phyloP scores from a whole-genome alignment of 1,140 invertebrate genomes.

The Neelides sp. region DNA sequence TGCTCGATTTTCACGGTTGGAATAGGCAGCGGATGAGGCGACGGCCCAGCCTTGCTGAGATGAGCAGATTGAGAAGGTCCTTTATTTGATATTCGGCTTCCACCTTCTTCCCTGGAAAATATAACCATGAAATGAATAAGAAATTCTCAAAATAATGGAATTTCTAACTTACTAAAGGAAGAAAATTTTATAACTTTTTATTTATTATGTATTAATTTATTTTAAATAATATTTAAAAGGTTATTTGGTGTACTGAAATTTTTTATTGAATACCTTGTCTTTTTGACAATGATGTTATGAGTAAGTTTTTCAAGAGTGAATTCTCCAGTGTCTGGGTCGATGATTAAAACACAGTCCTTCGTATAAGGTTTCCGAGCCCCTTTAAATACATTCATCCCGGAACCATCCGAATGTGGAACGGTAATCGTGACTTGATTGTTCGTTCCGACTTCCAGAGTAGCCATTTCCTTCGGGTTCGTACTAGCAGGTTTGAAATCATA shows the following conservation, averaged over 20 bases:
- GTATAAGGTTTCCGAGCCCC: constrained; percentile 77
- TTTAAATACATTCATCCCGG: constrained; percentile 83
- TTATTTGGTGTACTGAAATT: not conserved
- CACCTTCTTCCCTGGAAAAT: no score
- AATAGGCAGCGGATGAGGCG: no score
- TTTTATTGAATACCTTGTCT: constrained; percentile 56
- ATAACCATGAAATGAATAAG: not conserved
- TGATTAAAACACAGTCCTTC: constrained; percentile 90
- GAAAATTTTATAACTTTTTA: not conserved
- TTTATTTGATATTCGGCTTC: no score
- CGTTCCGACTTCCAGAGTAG: constrained; percentile 70
- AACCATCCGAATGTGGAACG: constrained; percentile 81
- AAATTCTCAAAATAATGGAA: not conserved
- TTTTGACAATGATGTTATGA: constrained; percentile 77
- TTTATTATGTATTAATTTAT: not conserved
- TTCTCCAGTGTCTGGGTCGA: constrained; percentile 79
- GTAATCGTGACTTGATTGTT: constrained; percentile 80
- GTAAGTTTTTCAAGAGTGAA: constrained; percentile 81
- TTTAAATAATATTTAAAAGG: not conserved
- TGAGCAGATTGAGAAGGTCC: no score
- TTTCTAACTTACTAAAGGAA: not conserved
- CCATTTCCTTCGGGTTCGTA: constrained; percentile 79
- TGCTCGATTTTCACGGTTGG: no score
- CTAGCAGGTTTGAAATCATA: constrained; percentile 92
- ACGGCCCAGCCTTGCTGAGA: no score